Conservation (phyloP, 2,797 vertebrate species). For the Propithecus perrieri region DNA sequence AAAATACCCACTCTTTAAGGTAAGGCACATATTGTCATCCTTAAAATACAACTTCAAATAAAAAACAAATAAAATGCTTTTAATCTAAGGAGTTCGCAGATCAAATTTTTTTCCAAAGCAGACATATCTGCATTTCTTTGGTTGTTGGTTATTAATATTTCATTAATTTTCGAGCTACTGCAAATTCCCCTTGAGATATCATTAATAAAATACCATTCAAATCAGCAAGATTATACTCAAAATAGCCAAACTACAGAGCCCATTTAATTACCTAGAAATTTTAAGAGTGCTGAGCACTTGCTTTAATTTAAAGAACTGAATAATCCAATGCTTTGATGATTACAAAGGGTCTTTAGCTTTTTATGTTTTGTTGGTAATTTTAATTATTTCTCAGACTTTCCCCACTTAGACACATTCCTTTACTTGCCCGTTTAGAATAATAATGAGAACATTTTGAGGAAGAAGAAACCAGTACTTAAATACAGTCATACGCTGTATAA, state of each 20-base stretch:
- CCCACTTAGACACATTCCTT: slow-evolving; percentile 44
- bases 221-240: slow-evolving; percentile 87
- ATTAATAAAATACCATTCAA: slow-evolving; percentile 90
- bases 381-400: slow-evolving; percentile 77
- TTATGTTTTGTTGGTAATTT: slow-evolving; percentile 71
- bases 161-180: slow-evolving; percentile 84
- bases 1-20: neutral
- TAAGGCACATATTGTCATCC: neutral
- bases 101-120: slow-evolving; percentile 63
- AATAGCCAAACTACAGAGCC: slow-evolving; percentile 84
- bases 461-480: neutral
- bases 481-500: neutral
- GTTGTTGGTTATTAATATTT: slow-evolving; percentile 85
- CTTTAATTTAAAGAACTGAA: slow-evolving; percentile 77
- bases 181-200: slow-evolving; percentile 85
- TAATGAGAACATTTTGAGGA: slow-evolving; percentile 4
- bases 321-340: slow-evolving; percentile 82
- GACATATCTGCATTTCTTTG: slow-evolving; percentile 56
- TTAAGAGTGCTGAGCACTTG: slow-evolving; percentile 62
- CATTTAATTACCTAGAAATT: slow-evolving; percentile 85
- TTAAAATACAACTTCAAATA: neutral
- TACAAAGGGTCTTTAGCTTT: slow-evolving; percentile 69
- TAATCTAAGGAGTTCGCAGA: slow-evolving; percentile 57
- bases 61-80: neutral
- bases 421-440: slow-evolving; percentile 50